These are phyloP conservation scores for Pyrocoelia pectoralis DNA, from an alignment of 2,888 invertebrate species.

Conservation along the genomic window DNA sequence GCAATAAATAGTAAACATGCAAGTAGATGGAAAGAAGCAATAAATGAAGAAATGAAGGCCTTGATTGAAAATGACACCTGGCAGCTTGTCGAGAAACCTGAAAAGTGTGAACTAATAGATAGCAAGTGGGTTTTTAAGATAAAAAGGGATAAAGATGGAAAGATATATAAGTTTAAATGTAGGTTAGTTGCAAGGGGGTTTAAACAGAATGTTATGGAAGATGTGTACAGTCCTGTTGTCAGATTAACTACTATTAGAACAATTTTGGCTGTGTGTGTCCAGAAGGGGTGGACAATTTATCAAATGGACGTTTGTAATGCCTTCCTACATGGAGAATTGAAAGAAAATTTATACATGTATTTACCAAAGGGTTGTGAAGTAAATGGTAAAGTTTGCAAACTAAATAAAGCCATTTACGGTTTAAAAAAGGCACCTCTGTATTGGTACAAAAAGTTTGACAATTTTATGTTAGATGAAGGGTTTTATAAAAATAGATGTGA, in stretches of 20 bases:
- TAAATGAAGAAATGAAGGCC: background rate
- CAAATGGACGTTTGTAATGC: constrained; percentile 14
- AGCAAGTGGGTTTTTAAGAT: constrained; percentile 12
- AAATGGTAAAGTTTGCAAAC: constrained; percentile 5
- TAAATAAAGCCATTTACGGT: constrained; percentile 3
- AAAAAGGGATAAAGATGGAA: constrained; percentile 3
- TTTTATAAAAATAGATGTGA: background rate
- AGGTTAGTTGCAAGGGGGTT: constrained; percentile 14
- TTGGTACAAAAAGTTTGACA: constrained; percentile 3
- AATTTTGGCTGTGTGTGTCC: background rate
- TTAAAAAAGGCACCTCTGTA: background rate
- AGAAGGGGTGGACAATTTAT: background rate
- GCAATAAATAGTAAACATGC: background rate
- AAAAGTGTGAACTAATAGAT: constrained; percentile 9
- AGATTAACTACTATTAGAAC: background rate
- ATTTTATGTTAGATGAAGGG: background rate
- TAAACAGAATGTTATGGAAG: constrained; percentile 6
- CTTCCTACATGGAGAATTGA: constrained; percentile 11
- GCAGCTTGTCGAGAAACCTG: background rate
- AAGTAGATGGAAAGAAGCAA: background rate
- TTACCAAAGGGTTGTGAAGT: background rate
- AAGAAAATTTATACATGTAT: constrained; percentile 7
- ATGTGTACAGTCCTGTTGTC: constrained; percentile 1
- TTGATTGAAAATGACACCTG: constrained; percentile 3
- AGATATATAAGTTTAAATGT: background rate